Percentiles rank a stretch among this genome's conserved stretches.
phyloP scores from a whole-genome alignment of 2,797 vertebrate species.

The Pseudomugil tenellus region DNA sequence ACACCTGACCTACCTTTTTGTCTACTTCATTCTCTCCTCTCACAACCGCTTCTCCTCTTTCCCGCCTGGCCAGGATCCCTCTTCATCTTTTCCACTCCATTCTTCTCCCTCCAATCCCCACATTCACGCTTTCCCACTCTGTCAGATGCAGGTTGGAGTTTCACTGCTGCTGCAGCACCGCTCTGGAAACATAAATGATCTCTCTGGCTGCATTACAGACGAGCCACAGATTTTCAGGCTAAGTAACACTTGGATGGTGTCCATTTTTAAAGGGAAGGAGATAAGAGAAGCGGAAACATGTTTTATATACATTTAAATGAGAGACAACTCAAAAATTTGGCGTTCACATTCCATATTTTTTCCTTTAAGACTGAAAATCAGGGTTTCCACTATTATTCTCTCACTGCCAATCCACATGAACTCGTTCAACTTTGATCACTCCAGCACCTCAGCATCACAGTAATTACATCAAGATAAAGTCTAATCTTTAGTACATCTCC shows the following conservation, averaged over 20 bases:
- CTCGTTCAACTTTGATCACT: neutral
- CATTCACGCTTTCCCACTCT: slow-evolving; percentile 39
- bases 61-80: slow-evolving; percentile 52
- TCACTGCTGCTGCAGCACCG: slow-evolving; percentile 15
- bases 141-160: slow-evolving; percentile 32
- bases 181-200: slow-evolving; percentile 58
- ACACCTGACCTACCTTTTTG: slow-evolving; percentile 51
- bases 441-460: slow-evolving; percentile 15
- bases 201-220: slow-evolving; percentile 30
- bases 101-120: slow-evolving; percentile 26
- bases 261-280: slow-evolving; percentile 13
- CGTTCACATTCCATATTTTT: neutral
- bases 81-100: slow-evolving; percentile 46
- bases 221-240: slow-evolving; percentile 23
- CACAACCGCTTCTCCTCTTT: slow-evolving; percentile 61
- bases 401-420: neutral
- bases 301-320: neutral
- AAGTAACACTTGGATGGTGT: slow-evolving; percentile 12
- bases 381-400: neutral
- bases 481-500: slow-evolving; percentile 29
- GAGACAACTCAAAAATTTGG: neutral
- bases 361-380: neutral
- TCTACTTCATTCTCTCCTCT: slow-evolving; percentile 49
- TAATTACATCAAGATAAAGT: slow-evolving; percentile 21
- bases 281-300: slow-evolving; percentile 12